Evolutionary conservation across 2,113 vertebrate genomes (phyloP).

Genomic region (Pachycephala philippinensis): DNA sequence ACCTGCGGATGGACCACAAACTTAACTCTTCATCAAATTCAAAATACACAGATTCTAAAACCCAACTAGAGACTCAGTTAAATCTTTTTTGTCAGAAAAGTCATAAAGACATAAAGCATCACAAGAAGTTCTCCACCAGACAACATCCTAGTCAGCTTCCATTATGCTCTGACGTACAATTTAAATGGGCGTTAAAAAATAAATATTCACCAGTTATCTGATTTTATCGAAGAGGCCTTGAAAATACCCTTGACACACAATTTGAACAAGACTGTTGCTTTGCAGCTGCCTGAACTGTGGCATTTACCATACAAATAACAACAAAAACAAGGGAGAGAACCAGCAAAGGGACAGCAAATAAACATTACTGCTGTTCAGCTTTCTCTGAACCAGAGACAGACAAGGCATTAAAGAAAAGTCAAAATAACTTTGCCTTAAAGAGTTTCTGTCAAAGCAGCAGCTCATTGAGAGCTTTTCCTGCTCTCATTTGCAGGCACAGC

Average conservation of each 20-base stretch:
- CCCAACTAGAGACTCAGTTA: not conserved
- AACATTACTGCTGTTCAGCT: not conserved
- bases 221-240: not conserved
- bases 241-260: not conserved
- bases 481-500: not conserved
- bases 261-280: not conserved
- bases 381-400: not conserved
- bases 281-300: not conserved
- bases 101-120: not conserved
- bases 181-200: not conserved
- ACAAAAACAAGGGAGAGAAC: not conserved
- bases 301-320: not conserved
- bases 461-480: not conserved
- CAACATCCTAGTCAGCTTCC: not conserved
- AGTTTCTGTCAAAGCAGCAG: not conserved
- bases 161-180: not conserved
- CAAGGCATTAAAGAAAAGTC: not conserved
- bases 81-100: not conserved
- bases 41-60: not conserved
- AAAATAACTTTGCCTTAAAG: not conserved
- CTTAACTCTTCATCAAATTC: not conserved
- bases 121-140: not conserved
- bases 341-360: not conserved
- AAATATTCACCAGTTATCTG: not conserved
- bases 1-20: not conserved